Evolutionary conservation across 2,888 invertebrate genomes (phyloP).

Genomic region (Drosophila vallismaia): DNA sequence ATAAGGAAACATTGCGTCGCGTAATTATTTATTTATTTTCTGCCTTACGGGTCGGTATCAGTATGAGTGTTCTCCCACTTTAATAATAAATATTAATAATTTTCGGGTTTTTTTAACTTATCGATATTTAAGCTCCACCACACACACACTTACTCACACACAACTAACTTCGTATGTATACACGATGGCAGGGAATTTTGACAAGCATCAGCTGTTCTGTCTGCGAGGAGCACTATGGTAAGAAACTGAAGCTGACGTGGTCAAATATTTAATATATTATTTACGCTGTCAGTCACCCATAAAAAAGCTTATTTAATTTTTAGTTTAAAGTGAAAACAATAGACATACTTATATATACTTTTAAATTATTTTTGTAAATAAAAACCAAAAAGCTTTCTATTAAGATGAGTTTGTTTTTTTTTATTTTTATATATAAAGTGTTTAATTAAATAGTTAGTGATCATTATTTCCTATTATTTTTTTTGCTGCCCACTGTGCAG

Average conservation of each 20-base stretch:
- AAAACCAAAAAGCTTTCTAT: too few relatives aligned
- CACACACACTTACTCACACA: background rate
- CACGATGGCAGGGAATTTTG: conserved; percentile 51
- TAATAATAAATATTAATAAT: background rate
- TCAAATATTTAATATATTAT: background rate
- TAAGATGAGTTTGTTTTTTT: too few relatives aligned
- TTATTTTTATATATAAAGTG: too few relatives aligned
- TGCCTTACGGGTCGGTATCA: background rate
- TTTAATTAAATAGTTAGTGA: background rate
- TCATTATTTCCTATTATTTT: background rate
- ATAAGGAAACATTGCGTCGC: conserved; percentile 26
- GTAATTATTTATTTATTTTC: background rate
- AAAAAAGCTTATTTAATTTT: too few relatives aligned
- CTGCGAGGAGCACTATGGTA: conserved; percentile 36
- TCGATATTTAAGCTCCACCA: conserved; percentile 24
- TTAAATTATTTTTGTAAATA: too few relatives aligned
- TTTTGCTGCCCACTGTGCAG: conserved; percentile 29
- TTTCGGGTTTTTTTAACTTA: conserved; percentile 13
- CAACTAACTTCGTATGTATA: conserved; percentile 10
- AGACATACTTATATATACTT: too few relatives aligned
- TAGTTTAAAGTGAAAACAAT: too few relatives aligned
- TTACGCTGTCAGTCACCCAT: too few relatives aligned
- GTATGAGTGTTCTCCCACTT: background rate
- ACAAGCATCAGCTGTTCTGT: conserved; percentile 69
- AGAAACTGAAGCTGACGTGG: background rate